Percentiles rank a stretch among this genome's conserved stretches.
Evolutionary conservation across 2,113 vertebrate species (phyloP).

Genomic region (Callionymus lyra): DNA sequence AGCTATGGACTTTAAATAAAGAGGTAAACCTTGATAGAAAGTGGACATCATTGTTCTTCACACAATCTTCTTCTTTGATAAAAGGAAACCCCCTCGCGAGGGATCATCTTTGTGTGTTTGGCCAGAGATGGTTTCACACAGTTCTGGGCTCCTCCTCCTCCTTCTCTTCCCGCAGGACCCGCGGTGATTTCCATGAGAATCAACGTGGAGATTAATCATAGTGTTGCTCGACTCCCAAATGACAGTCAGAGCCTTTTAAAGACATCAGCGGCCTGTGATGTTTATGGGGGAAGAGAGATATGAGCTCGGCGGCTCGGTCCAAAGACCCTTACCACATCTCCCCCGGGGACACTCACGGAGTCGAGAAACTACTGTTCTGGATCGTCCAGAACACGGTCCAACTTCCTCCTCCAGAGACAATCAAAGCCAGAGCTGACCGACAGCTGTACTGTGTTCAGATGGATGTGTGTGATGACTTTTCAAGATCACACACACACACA

Average conservation of each 20-base stretch:
- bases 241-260: slow-evolving; percentile 67
- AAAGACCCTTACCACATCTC: slow-evolving; percentile 43
- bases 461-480: slow-evolving; percentile 8
- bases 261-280: slow-evolving; percentile 55
- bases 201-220: slow-evolving; percentile 62
- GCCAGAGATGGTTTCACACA: slow-evolving; percentile 55
- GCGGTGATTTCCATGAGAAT: slow-evolving; percentile 67
- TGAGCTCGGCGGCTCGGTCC: slow-evolving; percentile 41
- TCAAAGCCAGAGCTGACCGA: slow-evolving; percentile 27
- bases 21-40: slow-evolving; percentile 16
- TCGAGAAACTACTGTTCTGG: slow-evolving; percentile 55
- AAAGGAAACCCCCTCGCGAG: slow-evolving; percentile 48
- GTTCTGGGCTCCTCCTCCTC: slow-evolving; percentile 46
- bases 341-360: slow-evolving; percentile 58
- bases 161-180: slow-evolving; percentile 38
- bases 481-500: neutral
- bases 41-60: slow-evolving; percentile 29
- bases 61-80: slow-evolving; percentile 49
- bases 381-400: slow-evolving; percentile 26
- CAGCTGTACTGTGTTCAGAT: slow-evolving; percentile 20
- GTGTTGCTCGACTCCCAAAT: slow-evolving; percentile 58
- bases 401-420: slow-evolving; percentile 18
- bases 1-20: slow-evolving; percentile 35
- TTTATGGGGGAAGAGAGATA: slow-evolving; percentile 57
- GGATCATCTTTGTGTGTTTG: slow-evolving; percentile 50